A percentile compares a stretch with the other conserved stretches of the same genome.
Evolutionary conservation across 2,113 vertebrate species (phyloP).

Genomic region (Irena cyanogastra): DNA sequence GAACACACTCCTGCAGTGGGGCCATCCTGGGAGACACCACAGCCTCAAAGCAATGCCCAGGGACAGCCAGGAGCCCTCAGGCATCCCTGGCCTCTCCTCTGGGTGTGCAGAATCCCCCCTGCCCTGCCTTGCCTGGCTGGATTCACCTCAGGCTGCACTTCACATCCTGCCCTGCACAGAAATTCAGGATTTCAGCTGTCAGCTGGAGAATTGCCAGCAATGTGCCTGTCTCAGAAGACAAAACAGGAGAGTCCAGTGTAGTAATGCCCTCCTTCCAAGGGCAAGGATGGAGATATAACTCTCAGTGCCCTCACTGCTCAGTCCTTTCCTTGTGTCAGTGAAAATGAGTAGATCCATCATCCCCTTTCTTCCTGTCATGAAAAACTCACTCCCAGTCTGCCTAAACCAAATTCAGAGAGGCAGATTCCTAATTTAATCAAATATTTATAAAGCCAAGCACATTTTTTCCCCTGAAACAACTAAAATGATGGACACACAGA

Average conservation of each 20-base stretch:
- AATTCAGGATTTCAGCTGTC: background rate
- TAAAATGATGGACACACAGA: background rate
- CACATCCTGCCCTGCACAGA: background rate
- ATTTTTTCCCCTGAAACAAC: background rate
- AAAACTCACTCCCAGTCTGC: background rate
- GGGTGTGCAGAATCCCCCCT: background rate
- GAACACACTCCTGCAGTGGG: background rate
- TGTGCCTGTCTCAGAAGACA: background rate
- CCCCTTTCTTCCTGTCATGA: background rate
- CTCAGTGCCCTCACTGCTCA: background rate
- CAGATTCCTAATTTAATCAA: background rate
- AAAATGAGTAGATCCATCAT: background rate
- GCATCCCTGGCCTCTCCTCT: rapidly evolving
- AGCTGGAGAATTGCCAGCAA: background rate
- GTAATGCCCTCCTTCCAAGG: background rate
- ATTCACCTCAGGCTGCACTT: background rate
- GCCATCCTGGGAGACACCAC: background rate
- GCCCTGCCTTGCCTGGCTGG: background rate
- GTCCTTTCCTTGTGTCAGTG: background rate
- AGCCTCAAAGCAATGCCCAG: background rate
- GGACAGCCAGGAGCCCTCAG: background rate
- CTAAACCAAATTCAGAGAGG: background rate
- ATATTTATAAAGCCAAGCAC: background rate
- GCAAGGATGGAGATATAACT: background rate
- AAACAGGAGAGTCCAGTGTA: background rate